These are phyloP conservation scores for Takifugu ocellatus DNA, from an alignment of 2,797 vertebrate species.

Conservation along the genomic window DNA sequence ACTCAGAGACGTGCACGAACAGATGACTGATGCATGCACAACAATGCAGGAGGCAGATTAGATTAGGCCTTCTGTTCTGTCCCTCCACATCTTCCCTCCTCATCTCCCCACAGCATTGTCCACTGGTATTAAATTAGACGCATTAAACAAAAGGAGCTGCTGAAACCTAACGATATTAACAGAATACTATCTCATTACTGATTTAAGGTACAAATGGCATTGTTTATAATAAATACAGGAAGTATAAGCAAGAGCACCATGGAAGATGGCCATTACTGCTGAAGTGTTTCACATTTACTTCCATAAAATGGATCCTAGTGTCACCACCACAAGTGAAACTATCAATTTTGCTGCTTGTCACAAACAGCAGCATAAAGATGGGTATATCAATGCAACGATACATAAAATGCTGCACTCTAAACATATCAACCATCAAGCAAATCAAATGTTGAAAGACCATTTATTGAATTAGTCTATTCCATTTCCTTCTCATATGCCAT, in stretches of 20 bases:
- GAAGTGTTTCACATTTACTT: slow-evolving; percentile 50
- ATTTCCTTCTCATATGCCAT: slow-evolving; percentile 51
- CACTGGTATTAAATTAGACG: slow-evolving; percentile 70
- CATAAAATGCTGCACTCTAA: slow-evolving; percentile 38
- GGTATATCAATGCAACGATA: slow-evolving; percentile 46
- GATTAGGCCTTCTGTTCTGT: slow-evolving; percentile 55
- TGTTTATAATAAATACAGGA: slow-evolving; percentile 70
- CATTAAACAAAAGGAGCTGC: slow-evolving; percentile 56
- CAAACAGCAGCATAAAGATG: slow-evolving; percentile 21
- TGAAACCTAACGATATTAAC: slow-evolving; percentile 71
- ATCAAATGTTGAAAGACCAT: slow-evolving; percentile 44
- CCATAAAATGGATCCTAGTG: slow-evolving; percentile 27
- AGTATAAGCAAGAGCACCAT: slow-evolving; percentile 41
- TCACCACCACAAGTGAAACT: slow-evolving; percentile 28
- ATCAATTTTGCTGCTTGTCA: slow-evolving; percentile 34
- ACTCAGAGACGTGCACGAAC: slow-evolving; percentile 35
- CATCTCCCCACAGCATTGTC: slow-evolving; percentile 38
- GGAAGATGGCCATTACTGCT: slow-evolving; percentile 30
- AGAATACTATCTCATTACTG: slow-evolving; percentile 60
- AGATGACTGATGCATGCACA: slow-evolving; percentile 60
- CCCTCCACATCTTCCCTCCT: slow-evolving; percentile 38
- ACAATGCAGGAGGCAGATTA: slow-evolving; percentile 63
- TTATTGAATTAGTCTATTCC: slow-evolving; percentile 40
- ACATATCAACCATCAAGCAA: slow-evolving; percentile 39
- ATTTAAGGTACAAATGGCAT: slow-evolving; percentile 62